A percentile compares a stretch with the other conserved stretches of the same genome.
Conservation (phyloP, 2,113 vertebrate genomes). For the Mola mola region DNA sequence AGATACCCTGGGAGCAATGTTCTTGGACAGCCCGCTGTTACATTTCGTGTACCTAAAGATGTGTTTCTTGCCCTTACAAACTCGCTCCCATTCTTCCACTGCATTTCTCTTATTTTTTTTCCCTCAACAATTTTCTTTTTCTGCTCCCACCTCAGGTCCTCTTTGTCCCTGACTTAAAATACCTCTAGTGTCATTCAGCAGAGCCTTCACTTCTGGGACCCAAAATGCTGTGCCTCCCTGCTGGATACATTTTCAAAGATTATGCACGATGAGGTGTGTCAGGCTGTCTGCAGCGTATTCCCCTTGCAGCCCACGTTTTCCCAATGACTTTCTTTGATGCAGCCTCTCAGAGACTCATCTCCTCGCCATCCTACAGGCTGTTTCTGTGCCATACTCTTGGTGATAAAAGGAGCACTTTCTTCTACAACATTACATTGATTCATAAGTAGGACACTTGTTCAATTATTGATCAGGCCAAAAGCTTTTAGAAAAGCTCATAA, state of each 20-base stretch:
- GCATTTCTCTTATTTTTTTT: no score
- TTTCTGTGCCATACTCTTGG: not conserved
- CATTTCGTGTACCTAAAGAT: constrained; percentile 42
- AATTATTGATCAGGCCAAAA: not conserved
- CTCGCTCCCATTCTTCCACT: constrained; percentile 17
- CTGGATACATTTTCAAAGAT: constrained; percentile 31
- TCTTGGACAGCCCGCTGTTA: constrained; percentile 41
- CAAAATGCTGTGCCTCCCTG: constrained; percentile 1
- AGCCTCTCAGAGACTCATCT: constrained; percentile 21
- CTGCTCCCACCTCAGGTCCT: constrained; percentile 7
- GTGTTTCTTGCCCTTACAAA: constrained; percentile 50
- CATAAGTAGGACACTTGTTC: not conserved
- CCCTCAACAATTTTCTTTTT: constrained; percentile 5
- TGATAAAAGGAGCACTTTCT: not conserved
- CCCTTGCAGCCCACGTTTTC: constrained; percentile 21
- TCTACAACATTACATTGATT: not conserved
- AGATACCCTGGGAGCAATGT: constrained; percentile 39
- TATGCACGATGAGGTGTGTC: constrained; percentile 52
- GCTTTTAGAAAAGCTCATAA: constrained; percentile 3
- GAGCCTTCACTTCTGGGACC: constrained; percentile 27
- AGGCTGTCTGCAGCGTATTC: constrained; percentile 25
- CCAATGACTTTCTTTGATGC: constrained; percentile 14
- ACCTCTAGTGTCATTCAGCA: constrained; percentile 30
- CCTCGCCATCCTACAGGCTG: constrained; percentile 2
- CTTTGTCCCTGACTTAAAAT: constrained; percentile 34